These are phyloP conservation scores for Amaurobius ferox DNA, from an alignment of 2,888 invertebrate species.

Conservation along the genomic window DNA sequence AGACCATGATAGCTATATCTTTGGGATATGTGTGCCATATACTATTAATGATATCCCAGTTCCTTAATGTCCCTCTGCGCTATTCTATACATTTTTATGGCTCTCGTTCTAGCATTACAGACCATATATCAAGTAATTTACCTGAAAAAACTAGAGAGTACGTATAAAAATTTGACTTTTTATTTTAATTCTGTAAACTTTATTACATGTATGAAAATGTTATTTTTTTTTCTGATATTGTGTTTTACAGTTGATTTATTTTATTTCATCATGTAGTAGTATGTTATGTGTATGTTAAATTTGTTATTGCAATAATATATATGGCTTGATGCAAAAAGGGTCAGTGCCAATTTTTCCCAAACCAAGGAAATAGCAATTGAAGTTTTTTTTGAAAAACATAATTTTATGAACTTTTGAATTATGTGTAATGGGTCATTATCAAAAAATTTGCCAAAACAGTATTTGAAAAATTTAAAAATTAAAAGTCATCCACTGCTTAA, in stretches of 20 bases:
- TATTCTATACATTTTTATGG: constrained; percentile 89
- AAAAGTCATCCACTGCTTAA: too few relatives aligned
- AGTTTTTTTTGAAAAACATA: too few relatives aligned
- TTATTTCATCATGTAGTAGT: constrained; percentile 87
- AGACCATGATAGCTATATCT: constrained; percentile 87
- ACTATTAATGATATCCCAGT: constrained; percentile 86
- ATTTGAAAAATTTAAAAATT: too few relatives aligned
- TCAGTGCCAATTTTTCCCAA: too few relatives aligned
- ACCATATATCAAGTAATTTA: constrained; percentile 85
- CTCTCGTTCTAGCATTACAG: constrained; percentile 88
- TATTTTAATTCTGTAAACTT: constrained; percentile 84
- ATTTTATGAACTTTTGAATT: too few relatives aligned
- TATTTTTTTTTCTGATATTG: constrained; percentile 90
- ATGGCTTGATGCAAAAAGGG: too few relatives aligned
- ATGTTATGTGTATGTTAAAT: too few relatives aligned
- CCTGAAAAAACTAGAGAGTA: constrained; percentile 81
- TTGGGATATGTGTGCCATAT: constrained; percentile 91
- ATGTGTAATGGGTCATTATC: too few relatives aligned
- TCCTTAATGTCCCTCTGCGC: constrained; percentile 90
- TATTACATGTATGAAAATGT: constrained; percentile 88
- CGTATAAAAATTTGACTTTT: constrained; percentile 75
- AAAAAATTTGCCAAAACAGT: too few relatives aligned
- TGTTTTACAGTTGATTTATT: constrained; percentile 93
- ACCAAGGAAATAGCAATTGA: too few relatives aligned
- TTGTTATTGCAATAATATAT: too few relatives aligned